These are phyloP conservation scores for Hipposideros armiger DNA, from an alignment of 2,113 vertebrate species.

Conservation along the genomic window DNA sequence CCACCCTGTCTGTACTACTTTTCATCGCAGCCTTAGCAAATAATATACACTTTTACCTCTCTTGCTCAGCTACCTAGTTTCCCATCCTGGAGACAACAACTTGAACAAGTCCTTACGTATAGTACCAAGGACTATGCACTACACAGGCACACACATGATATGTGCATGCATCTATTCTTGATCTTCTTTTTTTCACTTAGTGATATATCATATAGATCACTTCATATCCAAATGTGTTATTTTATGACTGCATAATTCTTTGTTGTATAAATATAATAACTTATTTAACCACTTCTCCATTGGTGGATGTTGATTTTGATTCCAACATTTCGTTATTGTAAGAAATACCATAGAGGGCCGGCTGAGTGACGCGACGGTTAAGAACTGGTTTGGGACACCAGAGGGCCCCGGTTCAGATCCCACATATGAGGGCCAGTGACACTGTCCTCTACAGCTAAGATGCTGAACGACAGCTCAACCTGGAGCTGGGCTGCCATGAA, in stretches of 20 bases:
- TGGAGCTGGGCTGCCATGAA: no score
- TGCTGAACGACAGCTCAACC: no score
- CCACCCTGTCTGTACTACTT: not conserved
- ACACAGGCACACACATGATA: not conserved
- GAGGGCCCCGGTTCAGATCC: no score
- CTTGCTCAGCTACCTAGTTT: not conserved
- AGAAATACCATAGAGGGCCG: not conserved
- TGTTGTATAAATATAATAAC: not conserved
- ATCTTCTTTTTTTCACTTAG: conserved; percentile 24
- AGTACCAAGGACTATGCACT: not conserved
- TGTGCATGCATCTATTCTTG: not conserved
- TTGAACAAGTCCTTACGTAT: not conserved
- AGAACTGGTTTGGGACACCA: no score
- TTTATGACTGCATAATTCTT: conserved; percentile 26
- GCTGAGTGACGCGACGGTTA: no score
- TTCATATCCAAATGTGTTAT: not conserved
- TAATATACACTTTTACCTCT: not conserved
- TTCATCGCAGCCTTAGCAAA: not conserved
- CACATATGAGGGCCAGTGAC: no score
- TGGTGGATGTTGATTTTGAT: not conserved
- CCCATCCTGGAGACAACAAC: not conserved
- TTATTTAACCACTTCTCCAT: not conserved
- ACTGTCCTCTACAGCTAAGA: no score
- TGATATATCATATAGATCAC: not conserved
- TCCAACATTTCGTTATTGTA: not conserved